A percentile compares a stretch with the other conserved stretches of the same genome.
phyloP scores from a whole-genome alignment of 2,797 vertebrate species.

The Austrolebias charrua region DNA sequence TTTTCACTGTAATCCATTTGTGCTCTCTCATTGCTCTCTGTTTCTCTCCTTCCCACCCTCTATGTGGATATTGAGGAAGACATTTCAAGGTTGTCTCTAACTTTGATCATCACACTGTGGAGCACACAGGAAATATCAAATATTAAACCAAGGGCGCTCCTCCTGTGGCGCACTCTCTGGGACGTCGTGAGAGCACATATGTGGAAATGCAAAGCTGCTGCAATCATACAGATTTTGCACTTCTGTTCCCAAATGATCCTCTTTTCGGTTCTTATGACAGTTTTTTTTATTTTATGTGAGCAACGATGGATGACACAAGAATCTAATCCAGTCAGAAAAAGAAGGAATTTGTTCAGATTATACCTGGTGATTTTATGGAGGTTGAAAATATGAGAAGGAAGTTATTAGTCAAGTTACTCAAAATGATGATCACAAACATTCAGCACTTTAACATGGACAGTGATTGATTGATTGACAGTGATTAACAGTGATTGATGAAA shows the following conservation, averaged over 20 bases:
- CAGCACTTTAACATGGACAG: conserved; percentile 1
- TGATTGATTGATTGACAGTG: too few relatives aligned
- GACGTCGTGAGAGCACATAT: conserved; percentile 45
- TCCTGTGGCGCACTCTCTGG: conserved; percentile 31
- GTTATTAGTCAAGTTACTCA: conserved; percentile 40
- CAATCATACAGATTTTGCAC: conserved; percentile 32
- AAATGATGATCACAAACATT: conserved; percentile 25
- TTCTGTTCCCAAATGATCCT: conserved; percentile 36
- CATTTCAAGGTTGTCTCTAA: conserved; percentile 70
- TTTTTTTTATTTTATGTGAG: conserved; percentile 35
- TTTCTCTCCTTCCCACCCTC: conserved; percentile 43
- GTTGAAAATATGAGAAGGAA: conserved; percentile 32
- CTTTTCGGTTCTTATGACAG: conserved; percentile 54
- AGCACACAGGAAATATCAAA: conserved; percentile 71
- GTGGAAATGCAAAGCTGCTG: conserved; percentile 51
- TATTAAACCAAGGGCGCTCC: conserved; percentile 61
- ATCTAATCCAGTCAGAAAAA: conserved; percentile 44
- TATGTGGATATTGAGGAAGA: conserved; percentile 54
- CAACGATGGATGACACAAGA: conserved; percentile 29
- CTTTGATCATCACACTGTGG: conserved; percentile 60
- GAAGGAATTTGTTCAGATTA: conserved; percentile 43
- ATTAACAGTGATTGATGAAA: conserved; percentile 2
- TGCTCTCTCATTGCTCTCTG: conserved; percentile 25
- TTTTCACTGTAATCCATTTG: conserved; percentile 14
- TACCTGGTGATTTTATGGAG: conserved; percentile 46